phyloP scores from a whole-genome alignment of 2,888 invertebrate genomes.

The Copidosoma aretas region DNA sequence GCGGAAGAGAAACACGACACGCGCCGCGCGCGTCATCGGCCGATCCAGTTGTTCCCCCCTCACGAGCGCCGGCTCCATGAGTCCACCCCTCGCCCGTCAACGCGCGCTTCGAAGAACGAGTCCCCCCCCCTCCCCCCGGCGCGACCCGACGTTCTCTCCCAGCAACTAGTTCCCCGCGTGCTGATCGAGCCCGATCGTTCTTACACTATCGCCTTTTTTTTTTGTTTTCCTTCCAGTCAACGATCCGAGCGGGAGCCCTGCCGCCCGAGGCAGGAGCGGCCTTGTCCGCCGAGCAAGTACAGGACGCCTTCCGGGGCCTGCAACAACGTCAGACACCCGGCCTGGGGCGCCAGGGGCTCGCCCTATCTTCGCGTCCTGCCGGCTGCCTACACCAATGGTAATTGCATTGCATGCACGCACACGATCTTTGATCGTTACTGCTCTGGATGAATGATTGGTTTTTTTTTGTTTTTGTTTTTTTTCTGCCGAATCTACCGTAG shows the following conservation, averaged over 20 bases:
- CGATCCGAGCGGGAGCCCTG: constrained; percentile 43
- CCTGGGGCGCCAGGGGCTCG: constrained; percentile 83
- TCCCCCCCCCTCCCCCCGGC: neutral
- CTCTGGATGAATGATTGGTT: no score
- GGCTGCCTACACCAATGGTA: constrained; percentile 78
- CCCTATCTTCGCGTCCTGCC: constrained; percentile 76
- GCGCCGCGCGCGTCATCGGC: no score
- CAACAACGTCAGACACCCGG: constrained; percentile 85
- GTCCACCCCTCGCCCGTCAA: neutral
- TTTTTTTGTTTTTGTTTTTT: no score
- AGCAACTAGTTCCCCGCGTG: no score
- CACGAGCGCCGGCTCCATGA: no score
- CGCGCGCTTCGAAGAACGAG: neutral
- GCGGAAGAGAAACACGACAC: no score
- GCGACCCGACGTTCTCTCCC: neutral
- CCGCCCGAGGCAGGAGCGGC: constrained; percentile 62
- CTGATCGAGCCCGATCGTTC: no score
- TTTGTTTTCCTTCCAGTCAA: constrained; percentile 14
- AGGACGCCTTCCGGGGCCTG: constrained; percentile 83
- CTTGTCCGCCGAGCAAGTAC: constrained; percentile 84
- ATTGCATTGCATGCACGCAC: no score
- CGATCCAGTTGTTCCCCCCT: no score
- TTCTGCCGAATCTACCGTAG: no score
- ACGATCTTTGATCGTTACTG: no score
- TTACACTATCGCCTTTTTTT: neutral